Conservation (phyloP, 1,140 invertebrate species). For the Drosophila miranda region DNA sequence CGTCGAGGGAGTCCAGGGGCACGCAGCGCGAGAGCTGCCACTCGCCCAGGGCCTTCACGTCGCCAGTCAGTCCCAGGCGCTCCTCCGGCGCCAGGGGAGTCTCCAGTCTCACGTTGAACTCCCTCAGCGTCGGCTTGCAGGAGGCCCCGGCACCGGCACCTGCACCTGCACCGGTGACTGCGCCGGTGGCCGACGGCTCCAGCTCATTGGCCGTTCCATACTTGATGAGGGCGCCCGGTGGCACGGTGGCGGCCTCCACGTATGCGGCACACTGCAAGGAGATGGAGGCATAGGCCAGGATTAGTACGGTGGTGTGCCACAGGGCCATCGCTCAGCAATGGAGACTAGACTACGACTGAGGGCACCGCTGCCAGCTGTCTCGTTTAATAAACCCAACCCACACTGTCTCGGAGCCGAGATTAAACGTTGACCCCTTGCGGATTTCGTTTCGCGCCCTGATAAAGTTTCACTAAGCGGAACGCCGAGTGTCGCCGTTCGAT, state of each 20-base stretch:
- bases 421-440: conserved; percentile 53
- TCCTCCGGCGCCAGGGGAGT: conserved; percentile 71
- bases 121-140: conserved; percentile 57
- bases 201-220: conserved; percentile 57
- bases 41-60: conserved; percentile 81
- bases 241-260: conserved; percentile 54
- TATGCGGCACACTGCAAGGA: conserved; percentile 69
- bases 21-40: conserved; percentile 82
- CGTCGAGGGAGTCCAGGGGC: conserved; percentile 64
- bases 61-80: conserved; percentile 82
- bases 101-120: conserved; percentile 64
- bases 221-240: conserved; percentile 4
- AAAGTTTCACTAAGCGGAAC: conserved; percentile 41
- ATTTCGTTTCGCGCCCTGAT: conserved; percentile 48
- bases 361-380: neutral
- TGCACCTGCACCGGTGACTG: neutral
- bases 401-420: conserved; percentile 24
- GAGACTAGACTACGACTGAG: conserved; percentile 47
- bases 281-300: conserved; percentile 44
- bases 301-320: conserved; percentile 48
- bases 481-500: neutral
- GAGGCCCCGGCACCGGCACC: neutral
- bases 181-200: conserved; percentile 15
- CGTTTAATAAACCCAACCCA: conserved; percentile 30
- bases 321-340: conserved; percentile 30